Percentiles rank a stretch among this genome's conserved stretches.
Conservation (phyloP, 2,113 vertebrate genomes). For the Dolichallabes microphthalmus region DNA sequence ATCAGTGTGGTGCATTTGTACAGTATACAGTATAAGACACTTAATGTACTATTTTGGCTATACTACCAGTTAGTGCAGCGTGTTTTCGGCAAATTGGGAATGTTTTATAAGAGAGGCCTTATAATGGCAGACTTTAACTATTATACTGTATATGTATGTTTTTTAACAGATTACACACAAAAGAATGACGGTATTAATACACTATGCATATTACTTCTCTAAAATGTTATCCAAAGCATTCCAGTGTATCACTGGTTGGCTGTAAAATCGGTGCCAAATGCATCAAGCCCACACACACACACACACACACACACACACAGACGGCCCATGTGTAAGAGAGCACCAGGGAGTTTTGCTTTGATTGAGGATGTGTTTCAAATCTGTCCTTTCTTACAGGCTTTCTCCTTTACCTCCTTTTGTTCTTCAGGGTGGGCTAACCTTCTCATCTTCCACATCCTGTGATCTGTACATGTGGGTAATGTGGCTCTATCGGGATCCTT, state of each 20-base stretch:
- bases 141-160: neutral
- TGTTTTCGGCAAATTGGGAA: no score
- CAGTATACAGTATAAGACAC: neutral
- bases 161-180: neutral
- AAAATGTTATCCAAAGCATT: conserved; percentile 33
- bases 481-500: neutral
- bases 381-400: conserved; percentile 24
- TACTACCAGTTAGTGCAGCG: no score
- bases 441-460: conserved; percentile 42
- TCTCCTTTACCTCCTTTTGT: conserved; percentile 34
- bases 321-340: neutral
- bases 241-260: conserved; percentile 13
- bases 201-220: neutral
- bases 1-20: neutral
- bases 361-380: conserved; percentile 49
- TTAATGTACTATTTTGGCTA: no score
- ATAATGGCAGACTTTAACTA: neutral
- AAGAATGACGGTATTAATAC: neutral
- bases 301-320: neutral
- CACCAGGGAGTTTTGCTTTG: conserved; percentile 30
- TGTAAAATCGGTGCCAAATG: conserved; percentile 24
- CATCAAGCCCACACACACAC: conserved; percentile 25
- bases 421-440: conserved; percentile 48
- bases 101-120: neutral
- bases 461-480: conserved; percentile 15